Evolutionary conservation across 2,797 vertebrate genomes (phyloP).

Genomic region (Mormyrus hasselquistii): DNA sequence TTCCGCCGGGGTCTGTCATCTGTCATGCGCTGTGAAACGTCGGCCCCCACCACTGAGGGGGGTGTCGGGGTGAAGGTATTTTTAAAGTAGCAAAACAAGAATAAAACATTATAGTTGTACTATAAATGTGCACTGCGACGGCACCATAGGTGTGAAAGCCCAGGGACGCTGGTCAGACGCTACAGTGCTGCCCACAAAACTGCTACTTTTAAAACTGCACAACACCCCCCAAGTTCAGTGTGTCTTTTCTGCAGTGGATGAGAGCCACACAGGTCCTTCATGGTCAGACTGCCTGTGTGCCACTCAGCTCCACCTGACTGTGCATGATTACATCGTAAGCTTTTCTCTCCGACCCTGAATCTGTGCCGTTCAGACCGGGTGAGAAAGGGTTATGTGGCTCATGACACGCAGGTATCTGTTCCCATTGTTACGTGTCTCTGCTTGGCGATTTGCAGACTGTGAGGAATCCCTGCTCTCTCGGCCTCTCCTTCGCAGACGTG

Average conservation of each 20-base stretch:
- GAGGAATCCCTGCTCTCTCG: background rate
- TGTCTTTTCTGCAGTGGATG: background rate
- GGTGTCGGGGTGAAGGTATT: background rate
- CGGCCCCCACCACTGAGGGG: background rate
- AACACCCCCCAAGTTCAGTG: background rate
- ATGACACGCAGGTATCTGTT: background rate
- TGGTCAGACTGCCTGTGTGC: background rate
- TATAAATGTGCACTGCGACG: background rate
- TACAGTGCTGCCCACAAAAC: background rate
- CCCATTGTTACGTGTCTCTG: background rate
- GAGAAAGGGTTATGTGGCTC: background rate
- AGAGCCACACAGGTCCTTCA: background rate
- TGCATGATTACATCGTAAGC: slow-evolving; percentile 2
- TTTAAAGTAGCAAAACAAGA: background rate
- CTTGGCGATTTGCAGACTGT: background rate
- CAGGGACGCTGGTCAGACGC: background rate
- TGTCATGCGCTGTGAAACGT: background rate
- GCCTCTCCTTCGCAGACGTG: background rate
- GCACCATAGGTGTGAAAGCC: background rate
- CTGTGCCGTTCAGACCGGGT: background rate
- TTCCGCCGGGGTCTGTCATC: background rate
- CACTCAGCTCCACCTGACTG: background rate
- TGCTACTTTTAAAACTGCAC: background rate
- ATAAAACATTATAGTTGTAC: background rate
- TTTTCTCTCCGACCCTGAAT: background rate